phyloP scores from a whole-genome alignment of 2,113 vertebrate genomes.

The Sphyrna mokarran region DNA sequence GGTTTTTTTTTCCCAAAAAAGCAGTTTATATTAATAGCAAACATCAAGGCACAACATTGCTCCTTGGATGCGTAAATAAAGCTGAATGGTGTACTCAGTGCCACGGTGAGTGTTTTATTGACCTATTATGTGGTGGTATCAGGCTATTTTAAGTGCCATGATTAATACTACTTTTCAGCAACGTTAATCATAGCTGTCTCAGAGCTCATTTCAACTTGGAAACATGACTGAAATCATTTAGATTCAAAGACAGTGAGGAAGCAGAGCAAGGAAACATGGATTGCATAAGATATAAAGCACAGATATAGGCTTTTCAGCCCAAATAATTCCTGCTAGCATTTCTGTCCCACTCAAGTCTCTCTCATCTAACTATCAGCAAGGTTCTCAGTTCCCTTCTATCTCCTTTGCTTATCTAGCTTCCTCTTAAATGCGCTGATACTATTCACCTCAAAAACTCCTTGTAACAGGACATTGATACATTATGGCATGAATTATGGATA shows the following conservation, averaged over 20 bases:
- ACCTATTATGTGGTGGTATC: constrained; percentile 12
- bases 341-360: background rate
- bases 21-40: constrained; percentile 30
- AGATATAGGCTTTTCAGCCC: background rate
- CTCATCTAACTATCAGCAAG: background rate
- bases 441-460: background rate
- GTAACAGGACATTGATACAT: background rate
- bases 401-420: background rate
- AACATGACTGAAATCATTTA: background rate
- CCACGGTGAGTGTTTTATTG: background rate
- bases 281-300: background rate
- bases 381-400: background rate
- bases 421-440: background rate
- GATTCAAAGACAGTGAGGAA: constrained; percentile 7
- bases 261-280: background rate
- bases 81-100: background rate
- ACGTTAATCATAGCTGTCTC: constrained; percentile 1
- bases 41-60: background rate
- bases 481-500: background rate
- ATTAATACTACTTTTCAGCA: constrained; percentile 18
- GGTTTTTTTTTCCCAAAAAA: background rate
- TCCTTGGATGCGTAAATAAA: background rate
- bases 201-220: background rate
- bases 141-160: constrained; percentile 30
- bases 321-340: background rate